Evolutionary conservation across 2,888 invertebrate genomes (phyloP).

Genomic region (Opisthograptis luteolata): DNA sequence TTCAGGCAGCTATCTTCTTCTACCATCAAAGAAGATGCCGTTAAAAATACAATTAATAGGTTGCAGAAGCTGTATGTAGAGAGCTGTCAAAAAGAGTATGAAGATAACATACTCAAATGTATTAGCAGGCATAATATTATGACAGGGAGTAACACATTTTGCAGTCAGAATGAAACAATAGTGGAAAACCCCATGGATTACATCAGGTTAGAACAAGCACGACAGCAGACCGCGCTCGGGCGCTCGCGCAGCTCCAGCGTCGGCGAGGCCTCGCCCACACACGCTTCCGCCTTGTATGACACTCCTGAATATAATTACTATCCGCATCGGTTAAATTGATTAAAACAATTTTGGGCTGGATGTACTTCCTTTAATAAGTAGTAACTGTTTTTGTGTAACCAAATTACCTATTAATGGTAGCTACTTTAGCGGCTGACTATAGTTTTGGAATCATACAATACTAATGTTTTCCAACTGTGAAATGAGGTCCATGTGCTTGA

Average conservation of each 20-base stretch:
- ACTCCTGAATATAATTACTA: slow-evolving; percentile 70
- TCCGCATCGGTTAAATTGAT: slow-evolving; percentile 58
- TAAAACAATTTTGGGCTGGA: neutral
- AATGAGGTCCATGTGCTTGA: slow-evolving; percentile 93
- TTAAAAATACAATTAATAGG: slow-evolving; percentile 45
- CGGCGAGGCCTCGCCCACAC: neutral
- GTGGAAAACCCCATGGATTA: slow-evolving; percentile 55
- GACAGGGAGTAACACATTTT: slow-evolving; percentile 21
- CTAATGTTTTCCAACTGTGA: slow-evolving; percentile 88
- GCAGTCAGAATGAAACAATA: slow-evolving; percentile 22
- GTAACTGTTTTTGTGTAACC: neutral
- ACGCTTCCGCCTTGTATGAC: slow-evolving; percentile 33
- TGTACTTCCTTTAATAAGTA: slow-evolving; percentile 1
- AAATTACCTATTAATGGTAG: too few relatives aligned
- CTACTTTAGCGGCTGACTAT: neutral
- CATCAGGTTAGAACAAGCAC: slow-evolving; percentile 35
- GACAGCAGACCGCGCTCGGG: neutral
- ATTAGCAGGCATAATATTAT: slow-evolving; percentile 25
- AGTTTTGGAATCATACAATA: slow-evolving; percentile 44
- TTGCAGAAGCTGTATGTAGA: slow-evolving; percentile 49
- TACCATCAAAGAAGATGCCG: slow-evolving; percentile 49
- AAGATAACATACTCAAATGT: slow-evolving; percentile 39
- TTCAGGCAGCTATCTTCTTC: slow-evolving; percentile 44
- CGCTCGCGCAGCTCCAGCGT: neutral
- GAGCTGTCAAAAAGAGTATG: slow-evolving; percentile 40